These are phyloP conservation scores for Oriolus oriolus DNA, from an alignment of 2,113 vertebrate genomes.

Conservation along the genomic window DNA sequence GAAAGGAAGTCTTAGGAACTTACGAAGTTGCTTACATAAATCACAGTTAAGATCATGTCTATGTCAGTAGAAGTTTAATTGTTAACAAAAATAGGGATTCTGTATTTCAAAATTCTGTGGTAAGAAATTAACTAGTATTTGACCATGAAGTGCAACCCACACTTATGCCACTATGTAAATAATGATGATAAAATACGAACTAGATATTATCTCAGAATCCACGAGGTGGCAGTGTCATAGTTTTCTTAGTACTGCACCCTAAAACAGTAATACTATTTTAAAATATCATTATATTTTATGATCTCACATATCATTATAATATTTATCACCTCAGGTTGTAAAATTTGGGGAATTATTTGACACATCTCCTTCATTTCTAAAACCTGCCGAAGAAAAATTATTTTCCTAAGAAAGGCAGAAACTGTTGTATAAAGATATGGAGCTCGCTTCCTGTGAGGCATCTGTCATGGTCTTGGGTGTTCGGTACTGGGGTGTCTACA, in stretches of 20 bases:
- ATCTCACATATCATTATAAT: constrained; percentile 10
- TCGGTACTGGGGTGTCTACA: not conserved
- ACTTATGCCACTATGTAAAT: not conserved
- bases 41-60: not conserved
- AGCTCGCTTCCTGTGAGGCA: not conserved
- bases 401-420: not conserved
- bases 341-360: not conserved
- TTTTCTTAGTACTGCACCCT: constrained; percentile 25
- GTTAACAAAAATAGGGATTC: not conserved
- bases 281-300: not conserved
- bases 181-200: not conserved
- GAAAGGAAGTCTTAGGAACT: not conserved
- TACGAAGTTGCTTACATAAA: not conserved
- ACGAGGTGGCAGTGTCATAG: constrained; percentile 69
- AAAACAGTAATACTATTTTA: constrained; percentile 22
- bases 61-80: not conserved
- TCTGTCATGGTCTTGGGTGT: not conserved
- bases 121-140: not conserved
- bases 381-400: not conserved
- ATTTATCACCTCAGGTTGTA: constrained; percentile 37
- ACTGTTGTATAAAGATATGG: not conserved
- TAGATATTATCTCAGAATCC: constrained; percentile 57
- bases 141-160: not conserved
- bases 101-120: not conserved
- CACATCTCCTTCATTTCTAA: not conserved